Percentiles rank a stretch among this genome's conserved stretches.
These are phyloP conservation scores for Patiria miniata DNA, from an alignment of 35 echinoderm and acorn worm genomes.

Conservation along the genomic window DNA sequence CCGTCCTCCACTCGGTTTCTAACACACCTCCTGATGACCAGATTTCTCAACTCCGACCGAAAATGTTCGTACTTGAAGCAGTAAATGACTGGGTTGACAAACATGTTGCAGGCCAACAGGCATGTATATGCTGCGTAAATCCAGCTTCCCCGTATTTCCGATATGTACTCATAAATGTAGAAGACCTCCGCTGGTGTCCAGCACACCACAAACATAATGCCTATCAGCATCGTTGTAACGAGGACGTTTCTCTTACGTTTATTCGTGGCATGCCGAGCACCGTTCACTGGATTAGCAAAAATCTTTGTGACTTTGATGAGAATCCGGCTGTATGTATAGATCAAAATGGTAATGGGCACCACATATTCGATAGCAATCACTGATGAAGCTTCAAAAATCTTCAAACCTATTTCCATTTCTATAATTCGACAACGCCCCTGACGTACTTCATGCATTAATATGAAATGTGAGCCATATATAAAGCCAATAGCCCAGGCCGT, in stretches of 20 bases:
- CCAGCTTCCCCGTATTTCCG: too few species aligned
- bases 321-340: background rate
- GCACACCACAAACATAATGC: too few species aligned
- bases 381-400: too few species aligned
- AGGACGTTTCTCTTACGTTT: background rate
- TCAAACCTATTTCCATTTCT: too few species aligned
- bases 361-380: background rate
- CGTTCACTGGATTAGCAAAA: background rate
- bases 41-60: too few species aligned
- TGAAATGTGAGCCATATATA: background rate
- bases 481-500: background rate
- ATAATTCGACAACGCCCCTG: too few species aligned
- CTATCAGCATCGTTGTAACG: too few species aligned
- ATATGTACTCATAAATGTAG: too few species aligned
- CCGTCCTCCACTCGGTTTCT: background rate
- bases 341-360: background rate
- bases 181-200: too few species aligned
- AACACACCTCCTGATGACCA: background rate
- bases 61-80: too few species aligned
- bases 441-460: background rate
- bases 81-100: too few species aligned
- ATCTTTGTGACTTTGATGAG: background rate
- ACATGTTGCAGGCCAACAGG: too few species aligned
- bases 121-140: background rate
- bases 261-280: background rate